Conservation (phyloP, 2,797 vertebrate genomes). For the Melanotaenia nigrans region DNA sequence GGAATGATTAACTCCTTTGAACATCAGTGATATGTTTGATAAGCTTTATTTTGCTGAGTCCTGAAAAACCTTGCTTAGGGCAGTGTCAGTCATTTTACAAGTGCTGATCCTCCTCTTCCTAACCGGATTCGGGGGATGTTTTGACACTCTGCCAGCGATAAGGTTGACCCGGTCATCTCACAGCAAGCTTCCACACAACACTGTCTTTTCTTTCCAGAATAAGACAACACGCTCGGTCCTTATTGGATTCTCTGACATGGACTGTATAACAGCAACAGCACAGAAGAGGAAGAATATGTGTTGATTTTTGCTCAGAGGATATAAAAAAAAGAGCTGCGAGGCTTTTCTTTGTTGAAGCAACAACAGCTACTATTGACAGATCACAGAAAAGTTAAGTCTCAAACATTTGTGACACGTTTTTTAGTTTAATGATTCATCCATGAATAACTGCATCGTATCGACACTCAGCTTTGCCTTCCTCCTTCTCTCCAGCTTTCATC, state of each 20-base stretch:
- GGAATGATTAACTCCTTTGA: constrained; percentile 48
- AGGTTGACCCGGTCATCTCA: constrained; percentile 70
- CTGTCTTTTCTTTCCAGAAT: constrained; percentile 46
- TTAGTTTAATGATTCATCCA: constrained; percentile 13
- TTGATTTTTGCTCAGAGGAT: constrained; percentile 15
- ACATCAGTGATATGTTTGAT: constrained; percentile 58
- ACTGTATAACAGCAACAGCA: neutral
- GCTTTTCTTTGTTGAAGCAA: constrained; percentile 11
- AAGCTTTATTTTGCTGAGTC: constrained; percentile 66
- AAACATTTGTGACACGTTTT: constrained; percentile 25
- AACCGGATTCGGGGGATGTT: constrained; percentile 68
- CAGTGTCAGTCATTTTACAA: constrained; percentile 69
- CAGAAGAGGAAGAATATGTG: neutral
- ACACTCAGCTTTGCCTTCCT: neutral
- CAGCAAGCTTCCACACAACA: constrained; percentile 54
- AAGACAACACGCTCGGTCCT: constrained; percentile 45
- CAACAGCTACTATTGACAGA: constrained; percentile 28
- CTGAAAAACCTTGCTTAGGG: constrained; percentile 54
- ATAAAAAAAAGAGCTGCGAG: neutral
- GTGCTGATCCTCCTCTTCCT: constrained; percentile 67
- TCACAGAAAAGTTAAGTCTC: constrained; percentile 21
- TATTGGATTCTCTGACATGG: constrained; percentile 20
- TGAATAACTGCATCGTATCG: constrained; percentile 14
- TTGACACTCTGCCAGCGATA: constrained; percentile 71
- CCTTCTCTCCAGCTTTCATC: constrained; percentile 18